Evolutionary conservation across 2,888 invertebrate genomes (phyloP).

Genomic region (Emmelina monodactyla): DNA sequence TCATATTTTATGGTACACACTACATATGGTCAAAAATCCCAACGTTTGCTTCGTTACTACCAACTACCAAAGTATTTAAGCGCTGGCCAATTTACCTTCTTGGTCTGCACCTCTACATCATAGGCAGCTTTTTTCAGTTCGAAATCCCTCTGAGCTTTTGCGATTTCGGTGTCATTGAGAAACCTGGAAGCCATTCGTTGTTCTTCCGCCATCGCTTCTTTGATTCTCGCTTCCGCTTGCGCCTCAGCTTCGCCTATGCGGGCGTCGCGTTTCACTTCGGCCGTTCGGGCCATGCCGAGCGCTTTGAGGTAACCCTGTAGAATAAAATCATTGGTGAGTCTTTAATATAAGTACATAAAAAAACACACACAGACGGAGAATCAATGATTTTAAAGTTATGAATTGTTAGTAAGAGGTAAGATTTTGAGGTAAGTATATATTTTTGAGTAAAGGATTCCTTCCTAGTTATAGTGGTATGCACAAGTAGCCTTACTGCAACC

Average conservation of each 20-base stretch:
- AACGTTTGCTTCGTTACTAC: no score
- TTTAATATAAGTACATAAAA: no score
- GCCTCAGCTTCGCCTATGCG: constrained; percentile 98
- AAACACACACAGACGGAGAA: no score
- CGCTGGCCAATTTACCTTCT: constrained; percentile 64
- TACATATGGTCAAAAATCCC: no score
- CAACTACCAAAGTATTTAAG: no score
- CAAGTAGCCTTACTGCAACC: no score
- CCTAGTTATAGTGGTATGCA: no score
- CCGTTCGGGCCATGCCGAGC: constrained; percentile 93
- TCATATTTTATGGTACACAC: no score
- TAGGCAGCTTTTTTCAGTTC: constrained; percentile 97
- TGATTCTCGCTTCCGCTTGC: constrained; percentile 87
- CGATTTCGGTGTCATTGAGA: constrained; percentile 95
- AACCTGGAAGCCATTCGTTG: constrained; percentile 94
- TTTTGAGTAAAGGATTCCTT: no score
- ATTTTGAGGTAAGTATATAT: no score
- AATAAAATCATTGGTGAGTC: constrained; percentile 3
- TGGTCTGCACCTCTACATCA: constrained; percentile 95
- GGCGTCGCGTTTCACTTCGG: constrained; percentile 94
- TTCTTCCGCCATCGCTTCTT: constrained; percentile 96
- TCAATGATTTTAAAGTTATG: no score
- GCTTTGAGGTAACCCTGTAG: constrained; percentile 89
- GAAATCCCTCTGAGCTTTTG: constrained; percentile 95
- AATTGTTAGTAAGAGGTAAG: no score